These are phyloP conservation scores for Sphyrna mokarran DNA, from an alignment of 2,113 vertebrate species.

Conservation along the genomic window DNA sequence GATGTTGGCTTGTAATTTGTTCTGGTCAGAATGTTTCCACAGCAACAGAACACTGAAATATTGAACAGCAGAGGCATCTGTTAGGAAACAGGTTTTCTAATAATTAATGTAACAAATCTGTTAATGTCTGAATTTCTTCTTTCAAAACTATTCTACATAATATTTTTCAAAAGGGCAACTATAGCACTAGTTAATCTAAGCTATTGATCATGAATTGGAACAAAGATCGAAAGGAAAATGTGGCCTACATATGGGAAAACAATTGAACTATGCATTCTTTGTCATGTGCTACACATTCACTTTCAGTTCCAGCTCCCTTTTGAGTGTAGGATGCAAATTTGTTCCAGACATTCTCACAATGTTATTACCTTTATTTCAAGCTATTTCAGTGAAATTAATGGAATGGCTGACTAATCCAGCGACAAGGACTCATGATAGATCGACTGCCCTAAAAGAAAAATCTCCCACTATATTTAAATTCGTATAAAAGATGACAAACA, in stretches of 20 bases:
- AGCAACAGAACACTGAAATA: constrained; percentile 5
- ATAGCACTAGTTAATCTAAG: background rate
- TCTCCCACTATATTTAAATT: background rate
- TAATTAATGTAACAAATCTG: background rate
- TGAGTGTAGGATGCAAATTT: background rate
- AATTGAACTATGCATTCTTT: background rate
- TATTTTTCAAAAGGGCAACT: background rate
- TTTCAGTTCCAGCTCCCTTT: too few species aligned
- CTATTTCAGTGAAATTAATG: background rate
- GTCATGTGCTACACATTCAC: background rate
- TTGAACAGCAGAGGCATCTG: background rate
- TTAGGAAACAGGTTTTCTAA: background rate
- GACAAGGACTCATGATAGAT: background rate
- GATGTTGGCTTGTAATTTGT: background rate
- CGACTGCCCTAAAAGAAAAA: background rate
- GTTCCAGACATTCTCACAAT: background rate
- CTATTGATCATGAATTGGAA: background rate
- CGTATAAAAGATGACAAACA: background rate
- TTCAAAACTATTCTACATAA: background rate
- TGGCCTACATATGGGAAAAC: background rate
- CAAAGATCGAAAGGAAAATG: background rate
- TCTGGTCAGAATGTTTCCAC: background rate
- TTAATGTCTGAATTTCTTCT: constrained; percentile 2
- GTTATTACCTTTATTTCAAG: background rate
- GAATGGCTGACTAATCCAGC: background rate